Evolutionary conservation across 2,797 vertebrate species (phyloP).

Genomic region (Avahi laniger): DNA sequence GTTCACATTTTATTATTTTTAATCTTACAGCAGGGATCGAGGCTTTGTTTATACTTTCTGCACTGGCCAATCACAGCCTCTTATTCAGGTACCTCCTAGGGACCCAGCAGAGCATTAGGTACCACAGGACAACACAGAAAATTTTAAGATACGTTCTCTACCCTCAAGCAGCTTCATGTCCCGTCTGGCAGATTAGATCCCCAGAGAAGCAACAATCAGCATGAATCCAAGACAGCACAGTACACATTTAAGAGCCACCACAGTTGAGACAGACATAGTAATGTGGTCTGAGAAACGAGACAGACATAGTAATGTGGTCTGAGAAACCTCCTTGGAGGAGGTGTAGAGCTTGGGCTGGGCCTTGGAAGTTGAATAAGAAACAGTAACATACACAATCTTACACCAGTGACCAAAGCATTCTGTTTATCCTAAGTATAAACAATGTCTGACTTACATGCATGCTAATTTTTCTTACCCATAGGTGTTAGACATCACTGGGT

Average conservation of each 20-base stretch:
- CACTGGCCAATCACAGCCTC: not conserved
- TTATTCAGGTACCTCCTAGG: not conserved
- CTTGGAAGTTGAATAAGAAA: not conserved
- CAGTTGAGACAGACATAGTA: rapidly evolving
- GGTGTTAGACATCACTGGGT: not conserved
- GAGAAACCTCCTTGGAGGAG: not conserved
- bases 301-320: rapidly evolving
- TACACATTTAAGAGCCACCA: not conserved
- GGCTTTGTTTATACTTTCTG: not conserved
- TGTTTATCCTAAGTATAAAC: not conserved
- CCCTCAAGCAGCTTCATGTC: not conserved
- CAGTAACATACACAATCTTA: not conserved
- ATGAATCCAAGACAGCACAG: rapidly evolving
- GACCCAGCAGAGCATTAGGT: not conserved
- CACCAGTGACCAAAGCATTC: not conserved
- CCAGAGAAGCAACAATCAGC: not conserved
- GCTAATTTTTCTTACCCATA: not conserved
- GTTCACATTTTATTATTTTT: not conserved
- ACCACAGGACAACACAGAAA: not conserved
- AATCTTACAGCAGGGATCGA: not conserved
- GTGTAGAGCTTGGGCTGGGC: not conserved
- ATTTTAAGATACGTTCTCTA: not conserved
- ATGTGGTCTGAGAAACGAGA: not conserved
- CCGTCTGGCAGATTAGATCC: not conserved
- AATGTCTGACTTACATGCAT: not conserved